Evolutionary conservation across 2,113 vertebrate genomes (phyloP), one percentile per base, ranked within the genome.

Genomic region (Sinosuthora webbiana): DNA sequence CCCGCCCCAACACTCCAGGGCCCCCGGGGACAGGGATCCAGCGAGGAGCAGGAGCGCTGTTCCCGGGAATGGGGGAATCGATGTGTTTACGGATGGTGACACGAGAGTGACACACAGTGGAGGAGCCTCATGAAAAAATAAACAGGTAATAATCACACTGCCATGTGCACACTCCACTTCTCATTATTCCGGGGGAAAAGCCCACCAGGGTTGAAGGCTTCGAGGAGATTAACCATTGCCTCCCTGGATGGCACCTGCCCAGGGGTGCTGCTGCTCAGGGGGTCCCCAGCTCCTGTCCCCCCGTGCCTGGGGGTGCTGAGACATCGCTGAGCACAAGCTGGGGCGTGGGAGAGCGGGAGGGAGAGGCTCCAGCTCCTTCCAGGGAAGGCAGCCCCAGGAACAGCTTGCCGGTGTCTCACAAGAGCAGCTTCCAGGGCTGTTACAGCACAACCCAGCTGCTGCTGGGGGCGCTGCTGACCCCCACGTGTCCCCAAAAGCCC

Each of bases 121-220:
- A 96, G 95, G 73, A 94, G 90, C 91, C 95, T 96, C 96, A 97
- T 97, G 97, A 97, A 97, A 97, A 96, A 97, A 95, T 97, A 97
- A 96, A 95, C 76, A 90, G 91, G 89, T 49, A 70, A 91, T 91
- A 74, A 96, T 89, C 93, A n/a, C 93, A 31, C 63, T 53, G 90
- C 62, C 9, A 15, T 56, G 84, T 14, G 87, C 90, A 52, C 90
- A 16, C 87, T 77, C 55, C 33, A 3, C 55, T 93, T 11, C 95
- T 91, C 81, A 19, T 68, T 56, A 71, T 11, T 37, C 44, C 42
- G 2, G 33, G 9, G 57, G 41, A n/a, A 67, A 71, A 77, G 35
- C 86, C 75, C 90, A 21, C 53, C 71, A 27, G 75, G 71, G 56
- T 4, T 35, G 76, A 30, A 15, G 1, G 44, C 76, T 71, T 19